A percentile compares a stretch with the other conserved stretches of the same genome.
These are phyloP conservation scores for Leptopilina drosophilae DNA, from an alignment of 2,888 invertebrate genomes.

Conservation along the genomic window DNA sequence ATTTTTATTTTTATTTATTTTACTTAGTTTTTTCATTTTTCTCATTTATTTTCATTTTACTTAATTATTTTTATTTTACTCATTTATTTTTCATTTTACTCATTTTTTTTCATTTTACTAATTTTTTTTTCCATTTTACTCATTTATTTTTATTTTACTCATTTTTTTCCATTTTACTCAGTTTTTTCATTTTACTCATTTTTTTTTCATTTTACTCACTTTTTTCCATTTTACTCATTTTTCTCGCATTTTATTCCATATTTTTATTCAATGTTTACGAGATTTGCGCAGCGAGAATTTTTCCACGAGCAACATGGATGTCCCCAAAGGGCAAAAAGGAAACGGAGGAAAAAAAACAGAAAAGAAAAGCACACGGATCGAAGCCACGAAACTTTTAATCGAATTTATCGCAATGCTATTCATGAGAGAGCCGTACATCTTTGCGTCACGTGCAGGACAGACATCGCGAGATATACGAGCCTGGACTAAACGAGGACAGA, in stretches of 20 bases:
- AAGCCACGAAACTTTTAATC: conserved; percentile 74
- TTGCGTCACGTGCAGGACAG: conserved; percentile 69
- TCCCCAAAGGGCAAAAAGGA: conserved; percentile 43
- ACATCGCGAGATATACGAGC: conserved; percentile 53
- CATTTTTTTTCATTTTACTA: too few species aligned
- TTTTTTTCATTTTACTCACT: too few species aligned
- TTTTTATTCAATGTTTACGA: conserved; percentile 56
- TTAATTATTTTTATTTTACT: too few species aligned
- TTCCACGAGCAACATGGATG: conserved; percentile 49
- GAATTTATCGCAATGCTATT: conserved; percentile 76
- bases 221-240: too few species aligned
- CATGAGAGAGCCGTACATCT: conserved; percentile 74
- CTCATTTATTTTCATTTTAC: too few species aligned
- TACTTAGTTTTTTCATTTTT: too few species aligned
- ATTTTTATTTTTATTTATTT: background rate
- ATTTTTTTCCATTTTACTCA: background rate
- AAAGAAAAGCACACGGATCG: conserved; percentile 66
- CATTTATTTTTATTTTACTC: too few species aligned
- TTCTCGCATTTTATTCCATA: background rate
- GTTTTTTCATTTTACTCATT: too few species aligned
- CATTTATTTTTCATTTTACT: too few species aligned
- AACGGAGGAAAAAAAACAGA: conserved; percentile 53
- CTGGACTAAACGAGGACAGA: conserved; percentile 39
- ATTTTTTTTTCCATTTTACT: too few species aligned
- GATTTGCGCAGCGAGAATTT: conserved; percentile 56